A percentile compares a stretch with the other conserved stretches of the same genome.
Conservation (phyloP, 2,888 invertebrate species). For the Meiosimyza platycephala region DNA sequence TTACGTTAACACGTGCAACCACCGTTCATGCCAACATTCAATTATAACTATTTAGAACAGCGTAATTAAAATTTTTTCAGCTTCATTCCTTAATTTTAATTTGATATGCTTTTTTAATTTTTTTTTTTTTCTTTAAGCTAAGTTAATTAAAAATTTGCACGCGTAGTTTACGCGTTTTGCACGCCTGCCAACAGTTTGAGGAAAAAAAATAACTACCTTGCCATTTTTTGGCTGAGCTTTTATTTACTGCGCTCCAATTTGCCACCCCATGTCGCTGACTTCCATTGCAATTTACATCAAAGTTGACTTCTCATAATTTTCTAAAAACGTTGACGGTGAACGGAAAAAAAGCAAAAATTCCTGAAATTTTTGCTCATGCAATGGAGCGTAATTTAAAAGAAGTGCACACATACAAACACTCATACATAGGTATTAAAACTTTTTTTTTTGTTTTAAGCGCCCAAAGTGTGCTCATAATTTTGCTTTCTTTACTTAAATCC, state of each 20-base stretch:
- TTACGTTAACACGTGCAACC: not conserved
- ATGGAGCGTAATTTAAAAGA: not conserved
- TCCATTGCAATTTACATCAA: constrained; percentile 35
- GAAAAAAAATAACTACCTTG: constrained; percentile 18
- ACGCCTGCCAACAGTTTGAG: not conserved
- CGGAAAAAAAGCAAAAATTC: not conserved
- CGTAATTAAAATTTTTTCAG: not conserved
- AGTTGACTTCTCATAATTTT: constrained; percentile 32
- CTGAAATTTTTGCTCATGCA: not conserved
- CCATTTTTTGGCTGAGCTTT: constrained; percentile 1
- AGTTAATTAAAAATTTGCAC: constrained; percentile 46
- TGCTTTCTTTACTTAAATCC: too few relatives aligned
- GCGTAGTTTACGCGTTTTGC: constrained; percentile 12
- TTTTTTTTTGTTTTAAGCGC: constrained; percentile 1
- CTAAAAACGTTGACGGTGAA: not conserved
- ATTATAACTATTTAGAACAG: constrained; percentile 16
- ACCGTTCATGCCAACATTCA: constrained; percentile 20
- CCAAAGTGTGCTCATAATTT: too few relatives aligned
- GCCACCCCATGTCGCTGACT: constrained; percentile 11
- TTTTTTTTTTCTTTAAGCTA: constrained; percentile 25
- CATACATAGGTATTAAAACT: not conserved
- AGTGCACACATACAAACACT: constrained; percentile 7
- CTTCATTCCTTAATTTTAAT: too few relatives aligned
- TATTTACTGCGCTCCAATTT: constrained; percentile 16
- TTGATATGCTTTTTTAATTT: not conserved